Evolutionary conservation across 2,113 vertebrate species (phyloP).

Genomic region (Astur gentilis): DNA sequence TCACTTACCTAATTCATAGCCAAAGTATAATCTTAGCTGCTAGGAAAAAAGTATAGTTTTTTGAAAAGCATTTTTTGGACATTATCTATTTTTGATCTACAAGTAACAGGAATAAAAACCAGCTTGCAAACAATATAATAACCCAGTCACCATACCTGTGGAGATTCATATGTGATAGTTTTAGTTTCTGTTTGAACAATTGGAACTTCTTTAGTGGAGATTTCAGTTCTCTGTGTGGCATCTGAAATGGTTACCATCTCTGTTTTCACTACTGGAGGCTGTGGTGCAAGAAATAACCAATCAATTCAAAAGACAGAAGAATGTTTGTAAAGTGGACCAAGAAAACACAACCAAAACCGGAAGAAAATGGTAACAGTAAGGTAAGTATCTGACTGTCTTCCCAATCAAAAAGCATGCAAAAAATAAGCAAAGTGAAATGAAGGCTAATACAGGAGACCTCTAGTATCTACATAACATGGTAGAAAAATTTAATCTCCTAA

Average conservation of each 20-base stretch:
- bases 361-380: neutral
- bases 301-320: slow-evolving; percentile 53
- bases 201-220: slow-evolving; percentile 97
- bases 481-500: neutral
- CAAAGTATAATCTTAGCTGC: neutral
- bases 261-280: slow-evolving; percentile 99
- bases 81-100: neutral
- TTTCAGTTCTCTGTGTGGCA: slow-evolving; percentile 95
- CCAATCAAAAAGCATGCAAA: neutral
- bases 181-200: slow-evolving; percentile 99
- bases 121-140: neutral
- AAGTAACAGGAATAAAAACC: neutral
- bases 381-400: neutral
- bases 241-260: slow-evolving; percentile 99
- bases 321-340: neutral
- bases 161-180: slow-evolving; percentile 98
- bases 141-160: slow-evolving; percentile 80
- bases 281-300: slow-evolving; percentile 67
- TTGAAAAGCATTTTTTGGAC: neutral
- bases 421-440: slow-evolving; percentile 20
- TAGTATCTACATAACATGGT: neutral
- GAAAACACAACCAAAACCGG: neutral
- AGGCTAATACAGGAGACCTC: neutral
- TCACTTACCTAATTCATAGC: neutral
- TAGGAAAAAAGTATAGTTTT: neutral